A percentile compares a stretch with the other conserved stretches of the same genome.
Evolutionary conservation across 2,113 vertebrate species (phyloP).

Genomic region (Zapornia atra): DNA sequence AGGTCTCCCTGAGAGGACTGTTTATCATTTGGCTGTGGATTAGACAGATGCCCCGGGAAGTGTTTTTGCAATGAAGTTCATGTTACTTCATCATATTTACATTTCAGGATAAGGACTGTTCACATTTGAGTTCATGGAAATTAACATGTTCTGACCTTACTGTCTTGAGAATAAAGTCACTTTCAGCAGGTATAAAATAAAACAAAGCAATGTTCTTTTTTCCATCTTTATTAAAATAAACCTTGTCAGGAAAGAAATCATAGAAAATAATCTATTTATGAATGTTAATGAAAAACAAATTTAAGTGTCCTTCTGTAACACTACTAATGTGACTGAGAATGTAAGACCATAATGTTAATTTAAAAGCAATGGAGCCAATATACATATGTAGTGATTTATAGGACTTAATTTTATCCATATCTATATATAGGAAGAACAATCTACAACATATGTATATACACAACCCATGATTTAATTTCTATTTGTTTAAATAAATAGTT

Average conservation of each 20-base stretch:
- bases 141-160: slow-evolving; percentile 16
- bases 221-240: slow-evolving; percentile 7
- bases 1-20: slow-evolving; percentile 12
- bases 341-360: not conserved
- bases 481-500: not conserved
- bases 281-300: not conserved
- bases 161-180: not conserved
- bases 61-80: slow-evolving; percentile 47
- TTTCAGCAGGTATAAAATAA: not conserved
- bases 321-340: not conserved
- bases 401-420: not conserved
- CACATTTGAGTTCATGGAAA: slow-evolving; percentile 37
- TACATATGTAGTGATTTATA: not conserved
- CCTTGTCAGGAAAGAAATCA: not conserved
- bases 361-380: not conserved
- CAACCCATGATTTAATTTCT: not conserved
- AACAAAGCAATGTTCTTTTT: not conserved
- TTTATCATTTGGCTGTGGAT: slow-evolving; percentile 62
- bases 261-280: not conserved
- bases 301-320: not conserved
- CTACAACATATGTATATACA: not conserved
- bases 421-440: not conserved
- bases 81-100: slow-evolving; percentile 38
- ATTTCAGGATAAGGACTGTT: not conserved
- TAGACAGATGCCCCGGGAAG: slow-evolving; percentile 54